Base-by-base conservation (phyloP, 2,888 invertebrate species). In the Caenorhabditis sp. region DNA sequence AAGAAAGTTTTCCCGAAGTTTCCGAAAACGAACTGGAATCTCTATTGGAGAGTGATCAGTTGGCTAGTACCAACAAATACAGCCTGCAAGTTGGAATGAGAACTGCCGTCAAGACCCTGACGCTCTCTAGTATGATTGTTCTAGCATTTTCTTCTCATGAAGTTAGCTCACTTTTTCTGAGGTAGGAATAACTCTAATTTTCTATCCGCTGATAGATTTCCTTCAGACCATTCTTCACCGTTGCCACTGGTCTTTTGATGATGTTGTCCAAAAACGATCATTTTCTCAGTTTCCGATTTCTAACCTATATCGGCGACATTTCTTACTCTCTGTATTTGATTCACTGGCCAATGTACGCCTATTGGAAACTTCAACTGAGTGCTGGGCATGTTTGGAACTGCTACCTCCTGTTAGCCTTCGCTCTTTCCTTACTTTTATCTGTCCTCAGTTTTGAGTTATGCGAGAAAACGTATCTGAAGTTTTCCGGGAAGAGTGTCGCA, bases 261-360 rank as follows among this genome's bases (percentile, higher is more conserved):
- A 10, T 47, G 10, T 12, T 47, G 12, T 59, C 70, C 19, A 16
- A 24, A n/a, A 22, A 12, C 2, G 70, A 70, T 31, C 0, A 12
- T 2, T 14, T 70, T 19, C 59, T 70, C 19, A 56, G 56, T 8
- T 47, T 22, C 7, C 59, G 28, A 2, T 28, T 61, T 47, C 61
- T 79, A 7, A 38, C 51, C 8, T 76, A 76, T 76, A 58, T 76
- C 28, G 75, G 75, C 10, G 58, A 76, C 56, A 31, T 58, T 24
- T 76, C 75, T 10, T 76, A 76, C 54, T 44, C 56, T n/a, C 31
- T 76, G 2, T 76, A 76, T n/a, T 24, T 76, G 16, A 54, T 77
- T 24, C 77, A 77, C n/a, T 77, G 77, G 77, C 77, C 76, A 26
- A 16, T 76, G 59, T 69, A 69, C 56, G 56, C 69, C 0, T 69